Conservation (phyloP, 2,797 vertebrate genomes). For the Pygocentrus nattereri region DNA sequence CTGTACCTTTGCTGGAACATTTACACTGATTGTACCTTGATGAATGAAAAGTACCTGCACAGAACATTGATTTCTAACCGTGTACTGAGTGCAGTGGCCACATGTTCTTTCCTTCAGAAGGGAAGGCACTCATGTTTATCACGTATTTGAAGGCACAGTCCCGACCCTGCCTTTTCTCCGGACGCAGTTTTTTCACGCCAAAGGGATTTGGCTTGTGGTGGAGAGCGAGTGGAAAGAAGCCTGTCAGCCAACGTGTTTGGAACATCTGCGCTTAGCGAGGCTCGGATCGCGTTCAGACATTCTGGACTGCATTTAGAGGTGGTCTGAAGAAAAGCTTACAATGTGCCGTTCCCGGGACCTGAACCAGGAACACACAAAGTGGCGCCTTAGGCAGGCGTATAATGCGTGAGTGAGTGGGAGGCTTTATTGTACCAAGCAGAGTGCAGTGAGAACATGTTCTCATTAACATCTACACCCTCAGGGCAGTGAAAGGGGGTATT, state of each 20-base stretch:
- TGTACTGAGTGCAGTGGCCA: neutral
- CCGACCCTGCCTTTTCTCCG: neutral
- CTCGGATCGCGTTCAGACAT: neutral
- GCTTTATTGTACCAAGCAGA: neutral
- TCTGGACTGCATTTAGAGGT: neutral
- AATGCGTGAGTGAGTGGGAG: neutral
- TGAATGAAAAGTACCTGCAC: no score
- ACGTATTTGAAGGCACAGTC: neutral
- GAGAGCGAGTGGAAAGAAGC: constrained; percentile 22
- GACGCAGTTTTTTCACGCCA: neutral
- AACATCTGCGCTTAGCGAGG: neutral
- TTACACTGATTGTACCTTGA: no score
- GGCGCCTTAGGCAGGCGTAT: neutral
- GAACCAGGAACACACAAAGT: constrained; percentile 40
- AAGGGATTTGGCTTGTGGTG: neutral
- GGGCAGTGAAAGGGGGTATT: neutral
- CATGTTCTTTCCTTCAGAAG: constrained; percentile 10
- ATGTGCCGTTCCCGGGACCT: constrained; percentile 59
- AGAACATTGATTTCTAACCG: no score
- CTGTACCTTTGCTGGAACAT: no score
- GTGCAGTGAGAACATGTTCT: neutral
- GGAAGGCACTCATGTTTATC: constrained; percentile 1
- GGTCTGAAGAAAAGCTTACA: constrained; percentile 24
- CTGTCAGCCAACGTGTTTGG: neutral
- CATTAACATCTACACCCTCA: neutral